Percentiles rank a stretch among this genome's conserved stretches.
Conservation (phyloP, 2,797 vertebrate genomes). For the Pteropus rufus region DNA sequence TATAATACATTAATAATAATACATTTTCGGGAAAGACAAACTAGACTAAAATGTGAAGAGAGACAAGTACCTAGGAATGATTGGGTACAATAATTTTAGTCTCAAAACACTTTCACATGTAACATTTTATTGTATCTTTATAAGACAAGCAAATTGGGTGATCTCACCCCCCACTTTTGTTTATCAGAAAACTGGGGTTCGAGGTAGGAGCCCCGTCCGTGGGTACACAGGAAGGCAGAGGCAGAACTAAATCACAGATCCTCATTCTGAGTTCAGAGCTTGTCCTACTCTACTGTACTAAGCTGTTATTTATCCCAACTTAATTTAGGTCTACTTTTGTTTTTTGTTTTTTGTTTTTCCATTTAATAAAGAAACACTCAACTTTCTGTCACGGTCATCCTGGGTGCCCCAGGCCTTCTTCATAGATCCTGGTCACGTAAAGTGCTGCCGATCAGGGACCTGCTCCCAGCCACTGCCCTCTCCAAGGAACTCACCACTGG, state of each 20-base stretch:
- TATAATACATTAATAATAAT: neutral
- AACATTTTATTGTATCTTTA: neutral
- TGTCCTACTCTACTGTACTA: neutral
- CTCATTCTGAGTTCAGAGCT: neutral
- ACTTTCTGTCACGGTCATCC: slow-evolving; percentile 28
- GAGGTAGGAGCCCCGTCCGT: neutral
- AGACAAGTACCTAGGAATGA: neutral
- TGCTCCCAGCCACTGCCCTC: neutral
- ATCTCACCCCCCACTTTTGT: neutral
- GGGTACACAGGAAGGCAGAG: too few species aligned
- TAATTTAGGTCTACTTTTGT: slow-evolving; percentile 61
- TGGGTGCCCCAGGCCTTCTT: slow-evolving; percentile 54
- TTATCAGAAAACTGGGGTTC: neutral
- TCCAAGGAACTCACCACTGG: neutral
- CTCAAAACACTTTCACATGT: neutral
- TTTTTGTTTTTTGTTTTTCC: neutral
- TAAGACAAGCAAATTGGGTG: neutral
- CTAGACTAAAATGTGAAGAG: neutral
- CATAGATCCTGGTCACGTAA: slow-evolving; percentile 29
- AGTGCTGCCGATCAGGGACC: neutral
- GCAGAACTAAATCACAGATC: neutral
- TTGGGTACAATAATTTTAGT: neutral
- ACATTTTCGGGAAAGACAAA: neutral
- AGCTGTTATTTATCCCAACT: slow-evolving; percentile 51
- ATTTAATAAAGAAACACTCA: slow-evolving; percentile 68